Conservation (phyloP, 2,888 invertebrate genomes). For the Mesorhabditis belari region DNA sequence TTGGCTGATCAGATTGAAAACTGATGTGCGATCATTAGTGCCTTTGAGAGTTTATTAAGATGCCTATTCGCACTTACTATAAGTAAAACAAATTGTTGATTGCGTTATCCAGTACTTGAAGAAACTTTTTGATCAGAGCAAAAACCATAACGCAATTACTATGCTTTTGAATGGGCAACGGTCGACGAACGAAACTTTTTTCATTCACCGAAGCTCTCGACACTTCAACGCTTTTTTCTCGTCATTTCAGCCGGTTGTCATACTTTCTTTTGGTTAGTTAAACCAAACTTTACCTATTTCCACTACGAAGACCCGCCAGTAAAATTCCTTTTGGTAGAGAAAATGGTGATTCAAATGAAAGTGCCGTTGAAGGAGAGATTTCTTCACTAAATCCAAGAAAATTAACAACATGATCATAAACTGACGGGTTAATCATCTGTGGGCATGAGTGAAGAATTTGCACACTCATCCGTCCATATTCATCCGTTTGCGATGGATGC, state of each 20-base stretch:
- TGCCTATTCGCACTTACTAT: neutral
- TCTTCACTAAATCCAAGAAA: neutral
- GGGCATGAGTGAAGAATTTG: too few relatives aligned
- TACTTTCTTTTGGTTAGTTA: too few relatives aligned
- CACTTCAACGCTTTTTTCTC: neutral
- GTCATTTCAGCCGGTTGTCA: neutral
- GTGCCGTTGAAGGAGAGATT: neutral
- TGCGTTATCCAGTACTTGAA: too few relatives aligned
- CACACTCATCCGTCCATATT: neutral
- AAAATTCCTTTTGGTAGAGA: conserved; percentile 19
- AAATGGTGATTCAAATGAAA: conserved; percentile 3
- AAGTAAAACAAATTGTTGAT: too few relatives aligned
- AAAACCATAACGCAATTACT: neutral
- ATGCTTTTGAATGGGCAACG: neutral
- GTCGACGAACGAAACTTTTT: neutral
- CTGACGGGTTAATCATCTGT: too few relatives aligned
- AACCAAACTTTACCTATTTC: conserved; percentile 27
- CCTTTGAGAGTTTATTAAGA: neutral
- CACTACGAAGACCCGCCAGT: conserved; percentile 22
- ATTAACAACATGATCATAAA: neutral
- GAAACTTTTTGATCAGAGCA: neutral
- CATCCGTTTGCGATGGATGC: neutral
- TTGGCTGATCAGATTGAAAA: neutral
- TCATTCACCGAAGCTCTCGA: neutral
- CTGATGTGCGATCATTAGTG: neutral